A percentile compares a stretch with the other conserved stretches of the same genome.
Evolutionary conservation across 2,113 vertebrate species (phyloP).

Genomic region (Macquaria ambigua): DNA sequence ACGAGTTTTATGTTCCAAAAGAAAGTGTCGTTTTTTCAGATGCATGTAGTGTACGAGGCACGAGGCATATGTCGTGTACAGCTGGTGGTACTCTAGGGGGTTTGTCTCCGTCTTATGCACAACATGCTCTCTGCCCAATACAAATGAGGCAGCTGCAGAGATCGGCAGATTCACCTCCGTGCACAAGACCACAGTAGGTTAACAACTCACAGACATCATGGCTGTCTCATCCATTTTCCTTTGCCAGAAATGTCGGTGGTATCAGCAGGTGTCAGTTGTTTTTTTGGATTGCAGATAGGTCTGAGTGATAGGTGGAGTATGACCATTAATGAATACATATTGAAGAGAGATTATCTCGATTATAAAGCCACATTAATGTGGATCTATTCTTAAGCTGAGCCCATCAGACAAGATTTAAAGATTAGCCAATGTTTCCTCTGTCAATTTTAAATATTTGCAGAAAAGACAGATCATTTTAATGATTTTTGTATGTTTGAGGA

Average conservation of each 20-base stretch:
- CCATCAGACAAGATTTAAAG: conserved; percentile 50
- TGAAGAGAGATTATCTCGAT: conserved; percentile 30
- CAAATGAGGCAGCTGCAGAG: conserved; percentile 74
- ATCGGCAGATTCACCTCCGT: conserved; percentile 46
- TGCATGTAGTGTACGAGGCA: conserved; percentile 26
- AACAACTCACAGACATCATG: conserved; percentile 33
- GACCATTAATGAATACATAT: conserved; percentile 46
- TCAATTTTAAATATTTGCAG: conserved; percentile 54
- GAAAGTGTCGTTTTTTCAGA: conserved; percentile 37
- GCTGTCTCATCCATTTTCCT: conserved; percentile 19
- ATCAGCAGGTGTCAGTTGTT: conserved; percentile 26
- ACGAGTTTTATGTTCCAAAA: conserved; percentile 19
- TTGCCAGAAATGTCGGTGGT: not conserved
- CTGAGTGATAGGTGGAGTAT: conserved; percentile 24
- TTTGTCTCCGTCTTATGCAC: conserved; percentile 64
- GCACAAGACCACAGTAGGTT: conserved; percentile 33
- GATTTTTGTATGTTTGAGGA: conserved; percentile 48
- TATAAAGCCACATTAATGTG: conserved; percentile 36
- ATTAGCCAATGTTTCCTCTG: conserved; percentile 47
- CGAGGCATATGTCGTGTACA: conserved; percentile 69
- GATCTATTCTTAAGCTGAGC: conserved; percentile 19
- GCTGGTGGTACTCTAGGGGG: conserved; percentile 68
- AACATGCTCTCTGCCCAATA: conserved; percentile 62
- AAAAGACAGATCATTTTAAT: conserved; percentile 2
- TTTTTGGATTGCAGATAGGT: conserved; percentile 17